These are phyloP conservation scores for Plemyria rubiginata DNA, from an alignment of 2,888 invertebrate species.

Conservation along the genomic window DNA sequence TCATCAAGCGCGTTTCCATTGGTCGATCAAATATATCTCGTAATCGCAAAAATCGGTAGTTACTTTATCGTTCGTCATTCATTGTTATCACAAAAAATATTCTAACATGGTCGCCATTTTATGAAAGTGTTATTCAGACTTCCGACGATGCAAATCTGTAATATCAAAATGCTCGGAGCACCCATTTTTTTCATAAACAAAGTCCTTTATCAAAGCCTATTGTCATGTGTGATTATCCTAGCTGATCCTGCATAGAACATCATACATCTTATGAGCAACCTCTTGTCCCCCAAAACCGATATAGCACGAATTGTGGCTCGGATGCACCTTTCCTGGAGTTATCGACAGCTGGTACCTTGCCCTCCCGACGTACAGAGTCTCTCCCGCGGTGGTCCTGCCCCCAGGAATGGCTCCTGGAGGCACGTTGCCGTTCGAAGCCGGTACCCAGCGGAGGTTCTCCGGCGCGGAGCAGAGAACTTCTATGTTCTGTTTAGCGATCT, in stretches of 20 bases:
- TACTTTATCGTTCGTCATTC: no score
- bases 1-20: not conserved
- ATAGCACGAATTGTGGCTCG: constrained; percentile 71
- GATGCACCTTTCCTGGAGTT: constrained; percentile 85
- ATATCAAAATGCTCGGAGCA: not conserved
- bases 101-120: not conserved
- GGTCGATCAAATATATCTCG: constrained; percentile 2
- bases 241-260: constrained; percentile 71
- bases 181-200: not conserved
- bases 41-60: not conserved
- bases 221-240: constrained; percentile 53
- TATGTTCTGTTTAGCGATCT: constrained; percentile 75
- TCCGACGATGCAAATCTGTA: not conserved
- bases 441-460: constrained; percentile 79
- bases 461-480: constrained; percentile 72
- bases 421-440: constrained; percentile 78
- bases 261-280: constrained; percentile 73
- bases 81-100: no score
- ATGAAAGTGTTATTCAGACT: no score
- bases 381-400: constrained; percentile 76
- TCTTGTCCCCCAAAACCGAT: constrained; percentile 74
- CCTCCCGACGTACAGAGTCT: constrained; percentile 83
- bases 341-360: constrained; percentile 83
- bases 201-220: constrained; percentile 16
- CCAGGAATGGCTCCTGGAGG: constrained; percentile 84